These are phyloP conservation scores for Shinisaurus crocodilurus DNA, from an alignment of 2,113 vertebrate genomes.

Conservation along the genomic window DNA sequence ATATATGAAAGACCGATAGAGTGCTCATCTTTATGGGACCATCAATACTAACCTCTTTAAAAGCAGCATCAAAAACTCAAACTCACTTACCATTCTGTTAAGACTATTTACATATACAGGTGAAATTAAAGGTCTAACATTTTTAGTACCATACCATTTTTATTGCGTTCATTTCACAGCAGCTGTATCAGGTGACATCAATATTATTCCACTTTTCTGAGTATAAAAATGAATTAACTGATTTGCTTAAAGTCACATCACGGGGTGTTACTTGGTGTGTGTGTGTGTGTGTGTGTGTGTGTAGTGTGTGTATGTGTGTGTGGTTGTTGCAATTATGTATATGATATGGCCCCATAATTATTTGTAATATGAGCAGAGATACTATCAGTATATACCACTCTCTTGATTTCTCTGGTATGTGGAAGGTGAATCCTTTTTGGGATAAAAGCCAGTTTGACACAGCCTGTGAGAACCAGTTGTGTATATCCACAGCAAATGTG, in stretches of 20 bases:
- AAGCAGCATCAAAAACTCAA: background rate
- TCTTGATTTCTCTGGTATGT: background rate
- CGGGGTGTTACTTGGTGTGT: background rate
- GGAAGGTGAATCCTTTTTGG: background rate
- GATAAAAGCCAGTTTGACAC: no score
- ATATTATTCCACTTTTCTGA: background rate
- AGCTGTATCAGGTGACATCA: no score
- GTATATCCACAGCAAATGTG: no score
- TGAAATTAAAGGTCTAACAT: constrained; percentile 32
- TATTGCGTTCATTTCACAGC: background rate
- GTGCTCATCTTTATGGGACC: background rate
- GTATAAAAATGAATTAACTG: background rate
- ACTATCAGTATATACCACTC: no score
- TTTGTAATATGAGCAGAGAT: background rate
- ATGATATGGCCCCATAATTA: background rate
- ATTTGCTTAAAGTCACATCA: background rate
- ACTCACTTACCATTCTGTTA: constrained; percentile 15
- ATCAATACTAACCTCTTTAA: background rate
- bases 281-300: no score
- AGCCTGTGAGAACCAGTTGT: no score
- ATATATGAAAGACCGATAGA: background rate
- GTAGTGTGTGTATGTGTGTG: no score
- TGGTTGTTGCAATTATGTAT: background rate
- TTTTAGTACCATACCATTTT: background rate
- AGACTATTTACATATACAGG: constrained; percentile 5